phyloP scores from a whole-genome alignment of 2,797 vertebrate species.

The Megaceryle alcyon region DNA sequence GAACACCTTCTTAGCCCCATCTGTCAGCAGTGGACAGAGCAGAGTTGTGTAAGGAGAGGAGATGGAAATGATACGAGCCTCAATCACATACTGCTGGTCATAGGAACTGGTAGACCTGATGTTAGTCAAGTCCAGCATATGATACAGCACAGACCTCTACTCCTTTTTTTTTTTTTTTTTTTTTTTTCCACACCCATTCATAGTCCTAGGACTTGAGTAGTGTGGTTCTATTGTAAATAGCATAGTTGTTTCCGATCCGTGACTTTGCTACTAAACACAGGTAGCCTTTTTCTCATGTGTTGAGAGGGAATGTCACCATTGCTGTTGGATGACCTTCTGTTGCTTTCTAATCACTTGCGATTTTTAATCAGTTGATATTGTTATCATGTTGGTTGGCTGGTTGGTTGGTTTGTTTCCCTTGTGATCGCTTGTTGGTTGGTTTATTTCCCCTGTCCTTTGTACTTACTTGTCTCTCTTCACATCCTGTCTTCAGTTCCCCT shows the following conservation, averaged over 20 bases:
- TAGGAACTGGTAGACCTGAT: background rate
- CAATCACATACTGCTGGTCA: rapidly evolving
- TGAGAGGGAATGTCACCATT: background rate
- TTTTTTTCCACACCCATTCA: too few species aligned
- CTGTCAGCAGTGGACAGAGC: background rate
- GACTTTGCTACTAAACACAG: background rate
- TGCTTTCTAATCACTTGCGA: background rate
- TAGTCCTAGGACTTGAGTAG: background rate
- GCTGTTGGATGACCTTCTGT: background rate
- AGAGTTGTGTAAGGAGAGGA: background rate
- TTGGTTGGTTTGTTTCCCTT: background rate
- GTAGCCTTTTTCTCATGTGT: background rate
- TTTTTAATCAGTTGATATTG: background rate
- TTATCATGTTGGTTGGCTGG: background rate
- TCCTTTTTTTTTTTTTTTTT: background rate
- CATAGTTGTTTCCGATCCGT: background rate
- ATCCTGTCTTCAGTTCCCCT: background rate
- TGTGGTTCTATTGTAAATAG: background rate
- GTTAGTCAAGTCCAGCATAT: background rate
- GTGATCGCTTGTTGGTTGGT: background rate
- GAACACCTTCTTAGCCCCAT: background rate
- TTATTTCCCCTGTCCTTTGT: background rate
- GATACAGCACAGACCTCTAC: background rate
- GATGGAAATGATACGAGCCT: background rate
- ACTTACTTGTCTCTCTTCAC: background rate